Evolutionary conservation across 2,888 invertebrate species (phyloP).

Genomic region (Athetis lepigone): DNA sequence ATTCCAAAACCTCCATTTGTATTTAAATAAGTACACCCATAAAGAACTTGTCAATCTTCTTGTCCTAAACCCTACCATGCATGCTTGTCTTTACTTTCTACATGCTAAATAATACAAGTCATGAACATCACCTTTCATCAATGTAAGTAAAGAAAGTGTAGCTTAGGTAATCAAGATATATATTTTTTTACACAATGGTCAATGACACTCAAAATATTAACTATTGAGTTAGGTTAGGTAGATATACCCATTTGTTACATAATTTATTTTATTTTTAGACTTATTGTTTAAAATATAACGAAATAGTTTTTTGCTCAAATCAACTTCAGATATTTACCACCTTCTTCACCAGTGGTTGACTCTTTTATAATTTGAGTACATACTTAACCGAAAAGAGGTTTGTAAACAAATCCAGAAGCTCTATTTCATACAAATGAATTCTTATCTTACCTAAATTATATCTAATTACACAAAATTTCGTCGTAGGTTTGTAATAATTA

Average conservation of each 20-base stretch:
- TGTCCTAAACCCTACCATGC: too few species aligned
- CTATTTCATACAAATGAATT: neutral
- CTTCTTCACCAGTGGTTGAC: neutral
- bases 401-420: constrained; percentile 13
- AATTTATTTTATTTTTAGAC: neutral
- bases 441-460: neutral
- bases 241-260: too few species aligned
- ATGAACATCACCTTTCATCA: too few species aligned
- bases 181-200: too few species aligned
- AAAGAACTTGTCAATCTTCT: too few species aligned
- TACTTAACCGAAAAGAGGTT: constrained; percentile 23
- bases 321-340: constrained; percentile 45
- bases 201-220: too few species aligned
- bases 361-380: constrained; percentile 1
- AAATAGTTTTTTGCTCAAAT: constrained; percentile 43
- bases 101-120: too few species aligned
- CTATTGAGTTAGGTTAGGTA: too few species aligned
- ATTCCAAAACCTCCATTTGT: neutral
- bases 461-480: neutral
- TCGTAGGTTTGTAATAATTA: constrained; percentile 94
- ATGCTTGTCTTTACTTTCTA: too few species aligned
- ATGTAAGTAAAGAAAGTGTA: too few species aligned
- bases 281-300: constrained; percentile 13
- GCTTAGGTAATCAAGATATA: too few species aligned
- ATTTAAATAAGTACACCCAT: too few species aligned